These are phyloP conservation scores for Crypturellus undulatus DNA, from an alignment of 2,113 vertebrate species.

Conservation along the genomic window DNA sequence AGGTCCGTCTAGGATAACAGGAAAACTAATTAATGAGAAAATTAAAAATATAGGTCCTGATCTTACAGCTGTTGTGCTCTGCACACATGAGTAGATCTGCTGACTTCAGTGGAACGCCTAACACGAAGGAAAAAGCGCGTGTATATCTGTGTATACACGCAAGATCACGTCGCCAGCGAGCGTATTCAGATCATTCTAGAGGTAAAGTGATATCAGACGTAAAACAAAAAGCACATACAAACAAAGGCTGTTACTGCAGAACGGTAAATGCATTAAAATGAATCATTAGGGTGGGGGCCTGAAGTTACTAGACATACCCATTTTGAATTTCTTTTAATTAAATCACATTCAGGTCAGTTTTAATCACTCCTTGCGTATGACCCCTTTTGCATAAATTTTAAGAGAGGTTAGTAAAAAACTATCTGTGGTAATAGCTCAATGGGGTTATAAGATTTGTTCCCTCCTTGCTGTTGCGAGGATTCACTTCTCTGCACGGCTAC, in stretches of 20 bases:
- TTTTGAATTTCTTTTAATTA: conserved; percentile 68
- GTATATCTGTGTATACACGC: neutral
- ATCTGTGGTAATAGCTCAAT: conserved; percentile 34
- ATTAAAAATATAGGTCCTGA: conserved; percentile 18
- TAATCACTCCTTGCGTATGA: conserved; percentile 63
- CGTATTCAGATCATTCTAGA: neutral
- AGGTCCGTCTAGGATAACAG: neutral
- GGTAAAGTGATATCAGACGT: conserved; percentile 19
- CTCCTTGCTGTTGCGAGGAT: neutral
- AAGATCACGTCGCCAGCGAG: neutral
- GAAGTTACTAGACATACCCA: conserved; percentile 46
- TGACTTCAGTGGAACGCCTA: neutral
- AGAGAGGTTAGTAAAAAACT: conserved; percentile 39
- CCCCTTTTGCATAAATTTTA: conserved; percentile 47
- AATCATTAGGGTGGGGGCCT: conserved; percentile 55
- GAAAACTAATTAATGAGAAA: conserved; percentile 40
- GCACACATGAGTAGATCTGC: neutral
- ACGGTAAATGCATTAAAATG: conserved; percentile 47
- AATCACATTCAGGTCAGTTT: conserved; percentile 73
- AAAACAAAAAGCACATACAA: conserved; percentile 2
- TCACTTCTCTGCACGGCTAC: neutral
- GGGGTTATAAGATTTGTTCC: neutral
- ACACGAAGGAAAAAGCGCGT: neutral
- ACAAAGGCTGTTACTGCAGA: neutral
- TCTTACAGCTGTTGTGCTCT: conserved; percentile 32